These are phyloP conservation scores for Brachionus sp. DNA, from an alignment of 1,140 invertebrate genomes.

Conservation along the genomic window DNA sequence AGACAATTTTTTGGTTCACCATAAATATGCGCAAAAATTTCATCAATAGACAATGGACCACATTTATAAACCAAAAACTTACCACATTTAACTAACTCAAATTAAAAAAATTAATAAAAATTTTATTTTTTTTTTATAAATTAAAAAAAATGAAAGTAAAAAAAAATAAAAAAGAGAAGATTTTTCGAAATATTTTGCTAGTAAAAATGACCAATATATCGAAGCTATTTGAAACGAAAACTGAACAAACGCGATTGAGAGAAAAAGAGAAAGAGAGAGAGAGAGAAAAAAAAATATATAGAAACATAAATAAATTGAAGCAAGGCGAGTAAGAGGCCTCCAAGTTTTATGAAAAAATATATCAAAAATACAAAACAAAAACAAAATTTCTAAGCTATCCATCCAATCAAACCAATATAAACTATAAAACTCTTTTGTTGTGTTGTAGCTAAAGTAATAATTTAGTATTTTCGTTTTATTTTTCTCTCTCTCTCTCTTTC, in stretches of 20 bases:
- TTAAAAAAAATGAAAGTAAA: background rate
- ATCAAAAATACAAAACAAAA: slow-evolving; percentile 11
- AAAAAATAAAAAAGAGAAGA: background rate
- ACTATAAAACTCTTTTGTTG: background rate
- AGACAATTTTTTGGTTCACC: background rate
- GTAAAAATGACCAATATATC: slow-evolving; percentile 33
- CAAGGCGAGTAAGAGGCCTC: slow-evolving; percentile 14
- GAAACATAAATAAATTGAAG: slow-evolving; percentile 19
- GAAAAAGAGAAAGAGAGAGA: background rate
- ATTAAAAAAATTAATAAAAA: background rate
- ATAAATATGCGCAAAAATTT: slow-evolving; percentile 4
- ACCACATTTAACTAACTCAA: slow-evolving; percentile 42
- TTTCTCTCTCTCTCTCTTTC: background rate
- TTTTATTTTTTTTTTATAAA: background rate
- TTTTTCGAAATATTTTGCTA: background rate
- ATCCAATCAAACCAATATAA: slow-evolving; percentile 36
- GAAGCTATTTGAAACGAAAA: background rate
- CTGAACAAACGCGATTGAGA: background rate
- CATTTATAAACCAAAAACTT: slow-evolving; percentile 36
- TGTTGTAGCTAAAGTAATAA: slow-evolving; percentile 38
- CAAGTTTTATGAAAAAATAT: background rate
- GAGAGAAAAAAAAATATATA: background rate
- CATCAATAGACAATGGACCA: slow-evolving; percentile 33
- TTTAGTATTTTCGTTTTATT: slow-evolving; percentile 15
- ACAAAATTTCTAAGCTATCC: slow-evolving; percentile 31